Conservation (phyloP, 2,797 vertebrate species). For the Myiotriccus ornatus region DNA sequence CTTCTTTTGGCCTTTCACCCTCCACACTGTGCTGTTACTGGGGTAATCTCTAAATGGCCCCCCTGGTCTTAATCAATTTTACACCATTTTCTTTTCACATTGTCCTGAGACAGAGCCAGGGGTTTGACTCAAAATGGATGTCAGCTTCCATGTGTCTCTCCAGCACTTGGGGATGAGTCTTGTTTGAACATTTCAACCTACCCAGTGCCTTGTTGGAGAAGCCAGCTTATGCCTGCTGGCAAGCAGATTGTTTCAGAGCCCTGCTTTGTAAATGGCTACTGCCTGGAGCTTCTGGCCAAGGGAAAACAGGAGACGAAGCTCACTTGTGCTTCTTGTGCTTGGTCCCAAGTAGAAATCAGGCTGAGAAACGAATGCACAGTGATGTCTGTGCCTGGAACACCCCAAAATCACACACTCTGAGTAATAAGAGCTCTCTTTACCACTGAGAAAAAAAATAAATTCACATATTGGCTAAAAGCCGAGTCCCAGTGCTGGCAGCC, state of each 20-base stretch:
- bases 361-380: fast-evolving
- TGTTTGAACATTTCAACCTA: neutral
- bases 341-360: neutral
- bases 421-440: neutral
- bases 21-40: fast-evolving
- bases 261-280: neutral
- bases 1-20: neutral
- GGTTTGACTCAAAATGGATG: neutral
- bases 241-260: neutral
- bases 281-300: neutral
- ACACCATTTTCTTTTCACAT: neutral
- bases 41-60: neutral
- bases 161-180: neutral
- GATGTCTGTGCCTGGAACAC: neutral
- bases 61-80: neutral
- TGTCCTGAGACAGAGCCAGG: neutral
- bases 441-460: neutral
- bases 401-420: neutral
- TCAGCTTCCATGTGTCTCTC: neutral
- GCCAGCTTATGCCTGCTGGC: neutral
- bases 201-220: neutral
- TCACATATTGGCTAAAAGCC: neutral
- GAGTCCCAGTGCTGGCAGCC: fast-evolving
- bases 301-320: neutral
- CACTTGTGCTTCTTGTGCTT: neutral